Percentiles rank a stretch among this genome's conserved stretches.
phyloP scores from a whole-genome alignment of 2,113 vertebrate genomes.

The Verasper variegatus region DNA sequence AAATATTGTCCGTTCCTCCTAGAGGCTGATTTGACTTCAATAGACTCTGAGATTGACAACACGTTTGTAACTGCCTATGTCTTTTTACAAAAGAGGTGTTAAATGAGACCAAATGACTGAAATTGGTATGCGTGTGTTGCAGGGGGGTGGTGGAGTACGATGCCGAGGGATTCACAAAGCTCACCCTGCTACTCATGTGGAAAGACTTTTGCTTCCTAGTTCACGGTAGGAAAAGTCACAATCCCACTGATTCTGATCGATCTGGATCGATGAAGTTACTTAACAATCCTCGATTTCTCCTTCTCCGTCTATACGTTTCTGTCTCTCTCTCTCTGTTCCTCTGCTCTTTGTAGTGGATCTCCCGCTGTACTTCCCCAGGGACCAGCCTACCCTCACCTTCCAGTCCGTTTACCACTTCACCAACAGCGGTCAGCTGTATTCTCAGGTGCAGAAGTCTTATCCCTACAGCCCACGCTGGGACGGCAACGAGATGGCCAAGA shows the following conservation, averaged over 20 bases:
- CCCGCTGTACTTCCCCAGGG: constrained; percentile 95
- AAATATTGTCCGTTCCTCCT: neutral
- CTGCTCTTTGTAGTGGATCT: constrained; percentile 88
- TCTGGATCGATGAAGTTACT: neutral
- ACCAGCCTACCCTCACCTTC: constrained; percentile 97
- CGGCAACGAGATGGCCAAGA: constrained; percentile 99
- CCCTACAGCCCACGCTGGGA: constrained; percentile 99
- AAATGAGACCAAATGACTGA: neutral
- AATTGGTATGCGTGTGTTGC: constrained; percentile 47
- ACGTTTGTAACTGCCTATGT: neutral
- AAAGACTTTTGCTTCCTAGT: constrained; percentile 98
- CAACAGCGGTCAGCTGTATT: constrained; percentile 96
- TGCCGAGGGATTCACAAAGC: constrained; percentile 98
- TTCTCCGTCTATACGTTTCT: neutral
- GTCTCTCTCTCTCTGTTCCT: constrained; percentile 24
- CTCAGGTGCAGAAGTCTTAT: constrained; percentile 97
- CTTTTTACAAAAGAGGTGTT: neutral
- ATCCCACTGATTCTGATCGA: neutral
- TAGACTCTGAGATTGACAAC: no score
- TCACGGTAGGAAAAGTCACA: constrained; percentile 84
- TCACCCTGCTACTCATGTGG: constrained; percentile 97
- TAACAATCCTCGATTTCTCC: neutral
- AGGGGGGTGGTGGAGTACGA: constrained; percentile 98
- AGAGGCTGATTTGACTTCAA: neutral
- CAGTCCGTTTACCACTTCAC: constrained; percentile 99